Evolutionary conservation across 1,140 invertebrate genomes (phyloP), one percentile per base, ranked within the genome.

Genomic region (Tachypleus tridentatus): DNA sequence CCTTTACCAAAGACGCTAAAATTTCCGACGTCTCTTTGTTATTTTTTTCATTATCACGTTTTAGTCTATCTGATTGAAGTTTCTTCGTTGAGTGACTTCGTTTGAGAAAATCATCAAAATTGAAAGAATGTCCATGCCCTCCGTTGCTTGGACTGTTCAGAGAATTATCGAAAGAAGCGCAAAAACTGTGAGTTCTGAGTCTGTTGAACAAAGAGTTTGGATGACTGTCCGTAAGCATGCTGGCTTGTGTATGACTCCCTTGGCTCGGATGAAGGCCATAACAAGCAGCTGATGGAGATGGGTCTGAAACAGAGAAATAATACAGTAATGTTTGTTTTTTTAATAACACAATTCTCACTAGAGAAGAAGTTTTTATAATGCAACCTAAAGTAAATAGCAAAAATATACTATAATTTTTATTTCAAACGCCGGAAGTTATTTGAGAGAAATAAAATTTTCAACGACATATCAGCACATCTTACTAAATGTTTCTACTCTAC

Each of bases 41-140:
- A 72, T 86, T 86, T 72, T 86, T 87, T 74, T 86, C 85, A 9
- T 48, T 11, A 47, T 64, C 29, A 29, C 29, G 29, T 29, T 29
- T 29, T 29, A 29, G 29, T 29, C 29, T 29, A 29, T 29, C 29
- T 29, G 29, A 5, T 1, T 58, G 61, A 68, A 73, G 67, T 67
- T 69, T 70, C 72, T 75, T 73, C 82, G 81, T 75, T 82, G 84
- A 67, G 49, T 62, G 61, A 5, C 62, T 64, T 51, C 65, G 64
- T 80, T 85, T 84, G 80, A 87, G 82, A 75, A 88, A 82, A 82
- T 88, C 86, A 80, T 88, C 87, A 79, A 88, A 83, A 80, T 85
- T 87, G 82, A 87, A 87, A 70, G 86, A 87, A 79, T 85, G 80
- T 70, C 82, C 54, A 0, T 51, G 4, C 5, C 64, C 62, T 48